Base-by-base conservation (phyloP, 2,888 invertebrate genomes). In the Sphaerophoria rueppellii region DNA sequence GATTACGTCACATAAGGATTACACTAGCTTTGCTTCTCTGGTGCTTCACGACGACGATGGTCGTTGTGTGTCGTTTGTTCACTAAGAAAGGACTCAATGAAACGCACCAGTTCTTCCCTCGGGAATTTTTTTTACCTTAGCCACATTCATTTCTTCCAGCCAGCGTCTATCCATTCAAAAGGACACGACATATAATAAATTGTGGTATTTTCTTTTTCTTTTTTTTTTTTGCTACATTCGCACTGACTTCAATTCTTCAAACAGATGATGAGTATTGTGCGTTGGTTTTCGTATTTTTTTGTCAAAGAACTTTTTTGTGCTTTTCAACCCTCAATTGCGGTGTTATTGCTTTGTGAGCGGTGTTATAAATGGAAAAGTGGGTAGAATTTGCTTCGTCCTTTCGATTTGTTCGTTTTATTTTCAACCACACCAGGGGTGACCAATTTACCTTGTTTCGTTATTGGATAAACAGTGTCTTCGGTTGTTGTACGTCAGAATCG, bases 1-100 rank as follows among this genome's bases (percentile, higher is more conserved):
- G 83, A 85, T 85, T 72, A 81, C 83, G 81, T 85, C 83, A 81
- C 83, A 85, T 85, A 85, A 85, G 83, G 83, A 85, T 85, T 85
- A 85, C 83, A 85, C 72, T 81, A 85, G 75, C 81, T 43, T 9
- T 40, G 40, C 48, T 72, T 50, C 40, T 40, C 14, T 4, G 32
- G 24, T 24, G 37, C 37, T 24, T 24, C 24, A 24, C 24, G 24
- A 2, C 24, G 24, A 24, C 24, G 24, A 24, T 24, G 24, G 24
- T 24, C 24, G 24, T 24, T 24, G 24, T 24, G 24, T 24, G 35
- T 16, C 40, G 43, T 12, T 54, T 24, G 14, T 54, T n/a, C 37
- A 12, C 24, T 54, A 12, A 11, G 11, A 9, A 9, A 43, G 4
- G 43, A 43, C 43, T 9, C 4, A 24, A 65, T 14, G 52, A 35